These are phyloP conservation scores for Limnephilus lunatus DNA, from an alignment of 2,888 invertebrate species.

Conservation along the genomic window DNA sequence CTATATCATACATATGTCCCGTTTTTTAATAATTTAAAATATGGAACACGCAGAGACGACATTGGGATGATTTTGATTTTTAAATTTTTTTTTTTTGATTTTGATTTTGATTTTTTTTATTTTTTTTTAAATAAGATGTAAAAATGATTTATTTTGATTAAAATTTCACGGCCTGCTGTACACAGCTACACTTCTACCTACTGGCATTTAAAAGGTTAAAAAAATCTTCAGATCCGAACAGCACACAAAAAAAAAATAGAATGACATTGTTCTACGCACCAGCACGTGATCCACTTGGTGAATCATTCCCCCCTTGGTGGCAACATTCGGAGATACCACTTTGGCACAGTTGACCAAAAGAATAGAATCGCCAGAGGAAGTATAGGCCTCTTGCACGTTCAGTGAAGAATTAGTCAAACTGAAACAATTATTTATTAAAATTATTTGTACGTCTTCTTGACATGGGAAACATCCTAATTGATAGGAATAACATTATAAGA, in stretches of 20 bases:
- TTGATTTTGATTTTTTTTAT: no score
- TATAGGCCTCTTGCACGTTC: background rate
- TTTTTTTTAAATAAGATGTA: no score
- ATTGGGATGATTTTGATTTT: no score
- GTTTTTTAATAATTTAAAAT: no score
- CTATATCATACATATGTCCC: no score
- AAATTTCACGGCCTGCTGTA: no score
- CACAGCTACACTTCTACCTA: no score
- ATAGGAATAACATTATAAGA: background rate
- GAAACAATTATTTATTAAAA: background rate
- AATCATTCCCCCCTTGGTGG: conserved; percentile 82
- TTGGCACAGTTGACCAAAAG: conserved; percentile 84
- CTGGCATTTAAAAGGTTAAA: no score
- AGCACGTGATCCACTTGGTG: conserved; percentile 81
- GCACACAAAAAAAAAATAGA: background rate
- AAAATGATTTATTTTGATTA: no score
- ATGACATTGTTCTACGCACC: conserved; percentile 37
- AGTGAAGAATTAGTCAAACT: background rate
- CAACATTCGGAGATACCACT: conserved; percentile 79
- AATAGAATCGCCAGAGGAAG: conserved; percentile 28
- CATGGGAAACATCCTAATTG: background rate
- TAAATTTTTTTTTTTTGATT: no score
- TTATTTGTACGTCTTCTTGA: background rate
- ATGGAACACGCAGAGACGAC: no score
- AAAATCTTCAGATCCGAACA: background rate